Conservation (phyloP, 2,113 vertebrate genomes). For the Rhodinocichla rosea region DNA sequence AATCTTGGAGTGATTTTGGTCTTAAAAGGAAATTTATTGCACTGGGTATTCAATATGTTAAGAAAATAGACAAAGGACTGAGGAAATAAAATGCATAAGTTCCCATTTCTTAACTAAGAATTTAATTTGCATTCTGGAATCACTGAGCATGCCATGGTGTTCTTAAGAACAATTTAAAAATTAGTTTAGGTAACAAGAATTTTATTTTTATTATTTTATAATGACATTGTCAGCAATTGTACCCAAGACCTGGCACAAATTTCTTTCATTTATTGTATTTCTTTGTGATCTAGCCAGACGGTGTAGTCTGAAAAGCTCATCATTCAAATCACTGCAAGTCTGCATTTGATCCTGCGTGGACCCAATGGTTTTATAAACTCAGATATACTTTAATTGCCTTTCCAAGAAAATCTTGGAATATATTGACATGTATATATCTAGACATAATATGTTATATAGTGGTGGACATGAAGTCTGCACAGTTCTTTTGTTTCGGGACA, state of each 20-base stretch:
- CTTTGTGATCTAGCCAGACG: neutral
- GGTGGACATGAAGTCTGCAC: neutral
- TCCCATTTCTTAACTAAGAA: neutral
- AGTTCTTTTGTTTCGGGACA: neutral
- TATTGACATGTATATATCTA: neutral
- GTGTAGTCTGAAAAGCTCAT: neutral
- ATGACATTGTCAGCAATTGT: neutral
- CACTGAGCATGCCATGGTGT: neutral
- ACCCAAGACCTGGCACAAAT: neutral
- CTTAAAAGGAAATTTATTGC: neutral
- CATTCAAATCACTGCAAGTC: neutral
- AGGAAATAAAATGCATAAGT: neutral
- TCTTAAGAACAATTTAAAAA: neutral
- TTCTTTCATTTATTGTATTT: neutral
- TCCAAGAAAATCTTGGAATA: neutral
- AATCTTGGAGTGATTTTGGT: neutral
- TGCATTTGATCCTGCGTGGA: neutral
- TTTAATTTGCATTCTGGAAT: neutral
- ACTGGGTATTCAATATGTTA: neutral
- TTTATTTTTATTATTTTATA: neutral
- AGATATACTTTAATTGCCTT: neutral
- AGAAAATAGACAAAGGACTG: neutral
- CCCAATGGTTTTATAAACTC: neutral
- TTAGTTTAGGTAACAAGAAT: neutral
- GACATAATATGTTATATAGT: neutral